A percentile compares a stretch with the other conserved stretches of the same genome.
These are phyloP conservation scores for Mesembrinibis cayennensis DNA, from an alignment of 2,113 vertebrate species.

Conservation along the genomic window DNA sequence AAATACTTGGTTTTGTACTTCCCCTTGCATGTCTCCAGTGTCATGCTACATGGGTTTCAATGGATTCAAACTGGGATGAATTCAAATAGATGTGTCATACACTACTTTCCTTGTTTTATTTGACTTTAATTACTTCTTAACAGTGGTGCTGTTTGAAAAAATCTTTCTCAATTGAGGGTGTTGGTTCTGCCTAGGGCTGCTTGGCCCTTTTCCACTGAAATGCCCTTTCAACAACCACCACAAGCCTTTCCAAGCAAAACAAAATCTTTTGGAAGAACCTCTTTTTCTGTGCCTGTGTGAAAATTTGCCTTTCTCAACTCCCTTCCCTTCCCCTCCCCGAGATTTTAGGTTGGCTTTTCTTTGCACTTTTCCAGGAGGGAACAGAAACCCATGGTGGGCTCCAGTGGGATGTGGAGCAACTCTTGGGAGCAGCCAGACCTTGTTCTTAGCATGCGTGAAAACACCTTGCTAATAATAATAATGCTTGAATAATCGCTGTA, in stretches of 20 bases:
- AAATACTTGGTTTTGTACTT: neutral
- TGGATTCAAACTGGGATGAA: neutral
- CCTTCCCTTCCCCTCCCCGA: neutral
- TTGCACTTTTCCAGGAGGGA: neutral
- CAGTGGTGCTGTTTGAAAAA: neutral
- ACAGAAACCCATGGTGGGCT: neutral
- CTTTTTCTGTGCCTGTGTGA: neutral
- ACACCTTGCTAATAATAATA: neutral
- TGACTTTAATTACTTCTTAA: slow-evolving; percentile 55
- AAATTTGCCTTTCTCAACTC: neutral
- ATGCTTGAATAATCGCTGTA: neutral
- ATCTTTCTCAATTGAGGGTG: slow-evolving; percentile 47
- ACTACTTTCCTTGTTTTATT: slow-evolving; percentile 41
- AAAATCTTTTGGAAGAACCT: neutral
- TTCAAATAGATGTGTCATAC: slow-evolving; percentile 34
- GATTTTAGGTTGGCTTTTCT: neutral
- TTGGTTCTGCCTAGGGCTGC: slow-evolving; percentile 43
- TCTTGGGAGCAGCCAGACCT: neutral
- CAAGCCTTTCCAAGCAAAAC: neutral
- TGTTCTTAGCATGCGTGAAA: neutral
- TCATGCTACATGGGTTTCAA: neutral
- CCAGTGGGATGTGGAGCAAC: neutral
- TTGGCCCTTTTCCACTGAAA: slow-evolving; percentile 33
- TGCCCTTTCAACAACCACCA: slow-evolving; percentile 25
- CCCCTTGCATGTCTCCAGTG: neutral